Conservation (phyloP, 92 coral and sea anemone species). For the Epizoanthus fatuus region DNA sequence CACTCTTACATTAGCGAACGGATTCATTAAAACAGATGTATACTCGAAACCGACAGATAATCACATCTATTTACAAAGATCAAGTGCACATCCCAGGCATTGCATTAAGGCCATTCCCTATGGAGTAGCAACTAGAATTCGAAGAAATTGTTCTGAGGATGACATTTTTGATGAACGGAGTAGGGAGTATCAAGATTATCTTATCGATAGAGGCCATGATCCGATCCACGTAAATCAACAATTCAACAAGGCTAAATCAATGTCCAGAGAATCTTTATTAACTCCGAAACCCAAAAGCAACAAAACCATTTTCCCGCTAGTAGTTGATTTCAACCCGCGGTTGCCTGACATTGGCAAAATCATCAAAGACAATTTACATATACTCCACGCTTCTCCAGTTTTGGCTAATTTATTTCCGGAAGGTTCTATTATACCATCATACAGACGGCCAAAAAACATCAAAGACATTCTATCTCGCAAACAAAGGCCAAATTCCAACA, state of each 20-base stretch:
- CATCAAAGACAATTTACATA: slow-evolving; percentile 4
- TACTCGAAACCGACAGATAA: too few species aligned
- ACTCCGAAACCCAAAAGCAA: too few species aligned
- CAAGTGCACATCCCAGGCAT: not conserved
- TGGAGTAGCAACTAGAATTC: slow-evolving; percentile 22
- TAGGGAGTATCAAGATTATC: not conserved
- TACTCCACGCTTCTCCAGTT: not conserved
- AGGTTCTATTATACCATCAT: slow-evolving; percentile 9
- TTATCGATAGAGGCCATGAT: not conserved
- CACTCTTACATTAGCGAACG: too few species aligned
- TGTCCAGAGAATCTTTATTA: too few species aligned
- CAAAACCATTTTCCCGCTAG: not conserved
- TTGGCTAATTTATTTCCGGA: slow-evolving; percentile 11
- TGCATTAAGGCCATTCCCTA: slow-evolving; percentile 18
- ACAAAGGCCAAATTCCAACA: not conserved
- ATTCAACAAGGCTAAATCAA: not conserved
- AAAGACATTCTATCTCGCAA: not conserved
- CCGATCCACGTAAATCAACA: not conserved
- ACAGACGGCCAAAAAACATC: slow-evolving; percentile 13
- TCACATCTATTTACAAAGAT: not conserved
- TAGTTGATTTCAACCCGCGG: not conserved
- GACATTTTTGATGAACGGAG: not conserved
- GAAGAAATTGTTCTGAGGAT: not conserved
- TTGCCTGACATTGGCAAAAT: slow-evolving; percentile 9
- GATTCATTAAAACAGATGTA: too few species aligned